phyloP scores from a whole-genome alignment of 2,888 invertebrate species.

The Nycteola revayana region DNA sequence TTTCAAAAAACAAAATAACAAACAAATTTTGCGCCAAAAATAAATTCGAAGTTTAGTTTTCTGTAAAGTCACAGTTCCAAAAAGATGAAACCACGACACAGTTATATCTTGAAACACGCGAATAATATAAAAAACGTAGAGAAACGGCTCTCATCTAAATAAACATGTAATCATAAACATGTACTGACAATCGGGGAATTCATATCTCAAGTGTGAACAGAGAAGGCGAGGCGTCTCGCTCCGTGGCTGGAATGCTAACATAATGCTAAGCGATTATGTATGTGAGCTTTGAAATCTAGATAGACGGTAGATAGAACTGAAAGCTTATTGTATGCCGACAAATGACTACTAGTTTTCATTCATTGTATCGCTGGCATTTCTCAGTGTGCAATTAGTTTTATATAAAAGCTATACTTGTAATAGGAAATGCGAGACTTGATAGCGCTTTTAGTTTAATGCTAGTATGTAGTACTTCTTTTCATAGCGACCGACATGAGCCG shows the following conservation, averaged over 20 bases:
- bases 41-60: too few relatives aligned
- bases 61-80: too few relatives aligned
- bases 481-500: too few relatives aligned
- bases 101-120: too few relatives aligned
- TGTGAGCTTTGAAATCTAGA: slow-evolving; percentile 45
- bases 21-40: too few relatives aligned
- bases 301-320: slow-evolving; percentile 37
- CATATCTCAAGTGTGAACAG: slow-evolving; percentile 47
- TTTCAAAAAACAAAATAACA: too few relatives aligned
- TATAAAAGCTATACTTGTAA: too few relatives aligned
- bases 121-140: too few relatives aligned
- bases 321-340: slow-evolving; percentile 10
- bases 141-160: slow-evolving; percentile 6
- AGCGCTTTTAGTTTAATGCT: too few relatives aligned
- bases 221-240: slow-evolving; percentile 33
- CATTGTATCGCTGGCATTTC: slow-evolving; percentile 5
- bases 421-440: too few relatives aligned
- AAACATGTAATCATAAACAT: slow-evolving; percentile 12
- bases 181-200: slow-evolving; percentile 22
- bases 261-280: slow-evolving; percentile 54
- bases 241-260: slow-evolving; percentile 53
- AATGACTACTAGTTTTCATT: slow-evolving; percentile 15
- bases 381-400: neutral
- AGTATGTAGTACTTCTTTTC: too few relatives aligned
- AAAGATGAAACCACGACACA: neutral